These are phyloP conservation scores for Samia ricini DNA, from an alignment of 1,140 invertebrate genomes.

Conservation along the genomic window DNA sequence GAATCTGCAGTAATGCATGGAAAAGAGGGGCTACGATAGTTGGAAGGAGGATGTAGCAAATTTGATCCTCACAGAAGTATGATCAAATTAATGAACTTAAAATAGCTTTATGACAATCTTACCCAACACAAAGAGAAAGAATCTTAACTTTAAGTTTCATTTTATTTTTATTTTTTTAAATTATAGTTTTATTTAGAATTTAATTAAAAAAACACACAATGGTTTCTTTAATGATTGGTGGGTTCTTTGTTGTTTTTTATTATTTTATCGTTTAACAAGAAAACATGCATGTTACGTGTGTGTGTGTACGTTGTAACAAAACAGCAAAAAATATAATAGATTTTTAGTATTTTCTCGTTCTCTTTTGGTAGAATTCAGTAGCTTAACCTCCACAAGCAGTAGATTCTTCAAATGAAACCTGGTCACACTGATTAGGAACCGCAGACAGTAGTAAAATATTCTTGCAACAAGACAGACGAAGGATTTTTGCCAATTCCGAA, in stretches of 20 bases:
- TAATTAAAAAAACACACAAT: background rate
- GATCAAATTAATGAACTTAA: constrained; percentile 8
- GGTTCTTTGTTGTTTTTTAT: background rate
- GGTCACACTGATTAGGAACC: background rate
- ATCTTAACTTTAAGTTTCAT: constrained; percentile 5
- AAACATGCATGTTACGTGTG: background rate
- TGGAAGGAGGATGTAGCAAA: constrained; percentile 4
- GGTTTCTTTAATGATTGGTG: constrained; percentile 7
- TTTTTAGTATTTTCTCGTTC: constrained; percentile 7
- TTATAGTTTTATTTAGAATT: constrained; percentile 11
- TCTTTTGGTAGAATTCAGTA: constrained; percentile 7
- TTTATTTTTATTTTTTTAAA: constrained; percentile 9
- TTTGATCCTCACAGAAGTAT: constrained; percentile 11
- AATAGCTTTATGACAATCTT: constrained; percentile 5
- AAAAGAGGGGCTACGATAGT: constrained; percentile 5
- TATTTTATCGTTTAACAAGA: constrained; percentile 11
- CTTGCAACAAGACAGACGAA: no score
- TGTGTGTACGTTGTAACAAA: background rate
- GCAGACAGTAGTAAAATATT: no score
- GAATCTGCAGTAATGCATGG: constrained; percentile 3
- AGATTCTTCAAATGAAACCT: constrained; percentile 6
- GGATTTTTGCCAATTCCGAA: no score
- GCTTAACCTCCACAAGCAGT: constrained; percentile 6
- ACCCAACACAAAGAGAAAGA: constrained; percentile 2
- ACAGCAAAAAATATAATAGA: constrained; percentile 6